phyloP scores from a whole-genome alignment of 2,888 invertebrate genomes.

The Coenonympha glycerion region DNA sequence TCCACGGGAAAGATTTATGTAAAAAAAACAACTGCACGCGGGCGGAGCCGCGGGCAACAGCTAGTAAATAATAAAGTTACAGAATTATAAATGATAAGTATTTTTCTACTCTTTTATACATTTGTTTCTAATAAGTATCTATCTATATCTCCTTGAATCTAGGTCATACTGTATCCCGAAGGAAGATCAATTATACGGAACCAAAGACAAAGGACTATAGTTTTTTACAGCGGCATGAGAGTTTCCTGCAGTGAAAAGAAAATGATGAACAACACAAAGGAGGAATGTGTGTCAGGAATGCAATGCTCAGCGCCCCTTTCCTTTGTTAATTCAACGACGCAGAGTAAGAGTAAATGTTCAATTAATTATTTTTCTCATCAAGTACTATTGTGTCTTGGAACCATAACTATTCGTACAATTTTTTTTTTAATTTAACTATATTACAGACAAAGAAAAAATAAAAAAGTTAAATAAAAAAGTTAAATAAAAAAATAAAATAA shows the following conservation, averaged over 20 bases:
- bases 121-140: no score
- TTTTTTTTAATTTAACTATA: no score
- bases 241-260: constrained; percentile 4
- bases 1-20: no score
- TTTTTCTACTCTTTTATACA: no score
- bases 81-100: no score
- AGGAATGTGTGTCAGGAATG: constrained; percentile 6
- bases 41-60: no score
- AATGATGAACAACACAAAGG: constrained; percentile 8
- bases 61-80: no score
- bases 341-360: constrained; percentile 1
- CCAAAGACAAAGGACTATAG: constrained; percentile 1
- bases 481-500: no score
- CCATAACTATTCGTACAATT: no score
- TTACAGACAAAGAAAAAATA: no score
- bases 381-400: background rate
- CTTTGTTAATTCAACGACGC: background rate
- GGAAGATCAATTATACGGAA: constrained; percentile 3
- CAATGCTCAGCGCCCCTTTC: background rate
- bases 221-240: background rate
- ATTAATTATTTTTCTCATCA: background rate
- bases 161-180: background rate
- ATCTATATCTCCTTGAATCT: background rate
- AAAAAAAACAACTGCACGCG: no score
- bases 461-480: no score